Base-by-base conservation (phyloP, 1,140 invertebrate species). In the Yoshiicerus persimilis region DNA sequence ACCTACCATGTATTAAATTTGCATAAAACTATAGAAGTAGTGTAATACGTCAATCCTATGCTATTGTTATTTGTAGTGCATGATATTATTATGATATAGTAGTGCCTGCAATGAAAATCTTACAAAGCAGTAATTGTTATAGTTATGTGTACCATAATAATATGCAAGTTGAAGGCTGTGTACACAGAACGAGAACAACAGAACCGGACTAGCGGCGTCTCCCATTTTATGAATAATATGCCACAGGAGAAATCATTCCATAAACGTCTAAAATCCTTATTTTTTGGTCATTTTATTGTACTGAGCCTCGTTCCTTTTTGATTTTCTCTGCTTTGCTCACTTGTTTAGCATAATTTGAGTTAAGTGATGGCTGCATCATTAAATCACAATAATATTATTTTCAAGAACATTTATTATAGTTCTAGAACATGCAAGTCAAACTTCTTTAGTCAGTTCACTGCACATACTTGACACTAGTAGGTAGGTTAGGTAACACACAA, bases 1-100 rank as follows among this genome's bases (percentile, higher is more conserved):
- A 80, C 75, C 75, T 80, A 80, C 75, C 75, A 80, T 80, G 38
- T 36, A 80, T 80, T 80, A 80, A 80, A 80, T 32, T 70, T 70
- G 11, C 66, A 70, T 70, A 70, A 70, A 27, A 30, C 66, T 70
- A 70, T 30, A 70, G 25, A 70, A 34, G 27, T 13, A 16, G 16
- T 56, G n/a, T n/a, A 56, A 56, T 56, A 56, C 47, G 47, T 56
- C 47, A 56, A 56, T 56, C 47, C 47, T 5, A 56, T n/a, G 47
- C 4, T 56, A 56, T n/a, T 2, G 16, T 56, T 56, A 56, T 56
- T 56, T 56, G 47, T 20, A 47, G 41, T 47, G 1, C 47, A 16
- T 20, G 20, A 11, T 39, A 39, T 39, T n/a, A n/a, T n/a, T n/a
- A 39, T 11, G 38, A 39, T 39, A 8, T 39, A 11, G 38, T n/a